Evolutionary conservation across 2,888 invertebrate genomes (phyloP).

Genomic region (Fragum sueziense): DNA sequence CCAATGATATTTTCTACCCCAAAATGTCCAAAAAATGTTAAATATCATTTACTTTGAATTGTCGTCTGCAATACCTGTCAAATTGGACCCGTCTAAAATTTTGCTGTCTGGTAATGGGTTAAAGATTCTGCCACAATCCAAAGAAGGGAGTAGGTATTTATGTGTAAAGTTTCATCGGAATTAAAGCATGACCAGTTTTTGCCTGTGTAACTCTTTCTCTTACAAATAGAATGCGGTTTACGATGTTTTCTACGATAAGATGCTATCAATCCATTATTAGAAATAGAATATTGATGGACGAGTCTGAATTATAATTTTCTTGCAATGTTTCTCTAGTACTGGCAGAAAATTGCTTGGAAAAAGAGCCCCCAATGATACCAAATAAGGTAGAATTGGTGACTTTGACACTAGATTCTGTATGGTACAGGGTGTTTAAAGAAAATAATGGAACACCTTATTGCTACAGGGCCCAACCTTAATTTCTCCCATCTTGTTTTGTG

Average conservation of each 20-base stretch:
- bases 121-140: neutral
- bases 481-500: constrained; percentile 3
- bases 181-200: constrained; percentile 22
- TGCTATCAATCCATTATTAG: too few relatives aligned
- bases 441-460: constrained; percentile 17
- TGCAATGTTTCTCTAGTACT: too few relatives aligned
- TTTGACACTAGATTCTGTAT: neutral
- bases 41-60: too few relatives aligned
- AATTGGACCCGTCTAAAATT: too few relatives aligned
- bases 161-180: constrained; percentile 20
- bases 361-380: too few relatives aligned
- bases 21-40: too few relatives aligned
- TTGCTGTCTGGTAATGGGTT: neutral
- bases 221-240: neutral
- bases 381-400: neutral
- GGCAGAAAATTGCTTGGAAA: too few relatives aligned
- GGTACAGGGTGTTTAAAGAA: constrained; percentile 1
- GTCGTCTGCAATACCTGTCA: too few relatives aligned
- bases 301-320: too few relatives aligned
- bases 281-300: too few relatives aligned
- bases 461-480: constrained; percentile 12
- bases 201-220: neutral
- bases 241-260: too few relatives aligned
- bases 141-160: neutral
- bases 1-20: too few relatives aligned